Evolutionary conservation across 1,140 invertebrate genomes (phyloP).

Genomic region (Drosophila nigrodunni): DNA sequence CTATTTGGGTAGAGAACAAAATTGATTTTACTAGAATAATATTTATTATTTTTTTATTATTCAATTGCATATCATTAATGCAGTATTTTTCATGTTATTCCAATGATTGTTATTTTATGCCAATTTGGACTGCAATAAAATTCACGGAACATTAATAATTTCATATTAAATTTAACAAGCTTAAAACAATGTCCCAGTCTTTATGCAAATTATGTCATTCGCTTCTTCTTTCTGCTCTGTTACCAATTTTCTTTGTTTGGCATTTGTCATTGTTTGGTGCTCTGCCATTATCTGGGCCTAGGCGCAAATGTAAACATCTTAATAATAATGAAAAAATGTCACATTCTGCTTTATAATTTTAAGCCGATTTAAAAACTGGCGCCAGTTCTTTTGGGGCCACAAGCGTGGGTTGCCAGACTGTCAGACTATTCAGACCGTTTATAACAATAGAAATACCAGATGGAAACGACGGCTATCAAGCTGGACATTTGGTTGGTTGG

Average conservation of each 20-base stretch:
- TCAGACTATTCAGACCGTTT: slow-evolving; percentile 6
- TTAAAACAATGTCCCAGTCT: slow-evolving; percentile 17
- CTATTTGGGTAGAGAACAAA: background rate
- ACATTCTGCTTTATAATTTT: slow-evolving; percentile 48
- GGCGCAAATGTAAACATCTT: slow-evolving; percentile 63
- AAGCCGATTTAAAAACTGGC: slow-evolving; percentile 57
- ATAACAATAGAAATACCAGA: slow-evolving; percentile 41
- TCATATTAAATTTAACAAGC: slow-evolving; percentile 15
- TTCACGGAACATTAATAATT: slow-evolving; percentile 10
- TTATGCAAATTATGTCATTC: slow-evolving; percentile 38
- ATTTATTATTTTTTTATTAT: background rate
- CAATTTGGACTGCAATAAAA: background rate
- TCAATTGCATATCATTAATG: background rate
- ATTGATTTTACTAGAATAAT: slow-evolving; percentile 10
- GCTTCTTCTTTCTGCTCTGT: background rate
- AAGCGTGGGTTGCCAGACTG: slow-evolving; percentile 26
- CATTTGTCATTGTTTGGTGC: slow-evolving; percentile 15
- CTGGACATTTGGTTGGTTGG: slow-evolving; percentile 41
- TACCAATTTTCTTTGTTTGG: background rate
- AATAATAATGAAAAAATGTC: slow-evolving; percentile 69
- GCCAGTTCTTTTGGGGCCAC: slow-evolving; percentile 7
- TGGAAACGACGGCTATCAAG: slow-evolving; percentile 35
- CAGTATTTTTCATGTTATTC: background rate
- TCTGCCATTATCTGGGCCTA: slow-evolving; percentile 38
- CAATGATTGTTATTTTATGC: slow-evolving; percentile 8